Evolutionary conservation across 1,140 invertebrate species (phyloP), one percentile per base, ranked within the genome.

Genomic region (Mamestra configurata): DNA sequence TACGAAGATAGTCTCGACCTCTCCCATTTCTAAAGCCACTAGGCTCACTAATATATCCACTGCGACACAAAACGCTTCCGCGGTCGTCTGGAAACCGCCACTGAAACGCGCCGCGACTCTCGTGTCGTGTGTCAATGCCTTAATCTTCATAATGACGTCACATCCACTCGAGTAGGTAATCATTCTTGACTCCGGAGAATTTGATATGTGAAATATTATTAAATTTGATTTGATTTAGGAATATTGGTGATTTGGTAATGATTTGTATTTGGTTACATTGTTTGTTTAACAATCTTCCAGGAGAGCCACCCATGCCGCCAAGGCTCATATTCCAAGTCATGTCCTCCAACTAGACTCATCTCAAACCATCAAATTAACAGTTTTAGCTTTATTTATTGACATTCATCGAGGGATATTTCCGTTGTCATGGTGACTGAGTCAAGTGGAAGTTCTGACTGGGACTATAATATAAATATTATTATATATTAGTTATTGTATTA

Each of bases 91-190:
- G 10, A 15, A 27, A 70, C 22, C 1, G 46, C 18, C 43, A 40
- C 68, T 18, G 53, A 20, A 7, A 8, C 37, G 20, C 40, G 35
- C 31, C 59, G 37, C 22, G 11, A 4, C 64, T 8, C 27, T 24
- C 43, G 4, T 24, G 24, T 24, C 24, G 4, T 24, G 24, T 49
- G 70, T 37, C 70, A 73, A 73, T 73, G 55, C 51, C 43, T 73
- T 73, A 73, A 73, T 73, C 70, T 37, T 22, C 37, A 57, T 73
- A 73, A 73, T 57, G 70, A 73, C 35, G 43, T 49, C 18, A 31
- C 51, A 18, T 35, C 49, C 13, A 8, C 49, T 20, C 31, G 70
- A 15, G 51, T 15, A 35, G 24, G 46, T 71, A 71, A 71, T 53
- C 46, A 72, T 73, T 37, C 70, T 57, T 40, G 70, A 73, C 4